These are phyloP conservation scores for Panopea generosa DNA, from an alignment of 2,888 invertebrate genomes.

Conservation along the genomic window DNA sequence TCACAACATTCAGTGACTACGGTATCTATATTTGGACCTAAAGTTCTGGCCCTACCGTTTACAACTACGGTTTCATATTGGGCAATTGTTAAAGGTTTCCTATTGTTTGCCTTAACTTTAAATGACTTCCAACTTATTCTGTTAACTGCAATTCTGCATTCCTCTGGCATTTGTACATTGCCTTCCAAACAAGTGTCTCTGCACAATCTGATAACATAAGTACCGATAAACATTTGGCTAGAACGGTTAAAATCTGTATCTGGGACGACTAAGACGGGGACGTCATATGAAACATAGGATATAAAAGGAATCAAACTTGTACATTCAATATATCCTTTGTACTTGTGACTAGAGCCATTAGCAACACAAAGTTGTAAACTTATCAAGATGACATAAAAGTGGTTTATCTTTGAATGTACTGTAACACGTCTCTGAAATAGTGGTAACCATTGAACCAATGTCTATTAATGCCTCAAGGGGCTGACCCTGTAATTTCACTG, in stretches of 20 bases:
- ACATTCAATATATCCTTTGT: constrained; percentile 6
- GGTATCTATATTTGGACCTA: not conserved
- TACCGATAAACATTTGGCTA: constrained; percentile 13
- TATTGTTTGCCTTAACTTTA: not conserved
- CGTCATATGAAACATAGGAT: not conserved
- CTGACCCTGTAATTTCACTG: not conserved
- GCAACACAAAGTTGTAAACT: constrained; percentile 5
- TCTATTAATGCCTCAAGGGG: not conserved
- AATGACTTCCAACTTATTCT: not conserved
- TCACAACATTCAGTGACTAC: constrained; percentile 12
- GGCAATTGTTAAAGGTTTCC: not conserved
- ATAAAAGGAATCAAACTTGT: too few species aligned
- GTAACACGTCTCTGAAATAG: not conserved
- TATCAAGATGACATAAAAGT: not conserved
- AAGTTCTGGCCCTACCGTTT: not conserved
- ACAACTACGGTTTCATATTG: constrained; percentile 7
- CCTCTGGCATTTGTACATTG: not conserved
- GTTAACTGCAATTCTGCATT: not conserved
- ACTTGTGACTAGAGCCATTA: constrained; percentile 1
- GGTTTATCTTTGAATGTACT: not conserved
- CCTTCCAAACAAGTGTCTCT: not conserved
- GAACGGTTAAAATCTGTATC: constrained; percentile 2
- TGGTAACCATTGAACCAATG: not conserved
- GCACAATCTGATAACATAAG: constrained; percentile 9
- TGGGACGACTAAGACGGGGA: not conserved